Base-by-base conservation (phyloP, 2,797 vertebrate species). In the Chrysocyon brachyurus region DNA sequence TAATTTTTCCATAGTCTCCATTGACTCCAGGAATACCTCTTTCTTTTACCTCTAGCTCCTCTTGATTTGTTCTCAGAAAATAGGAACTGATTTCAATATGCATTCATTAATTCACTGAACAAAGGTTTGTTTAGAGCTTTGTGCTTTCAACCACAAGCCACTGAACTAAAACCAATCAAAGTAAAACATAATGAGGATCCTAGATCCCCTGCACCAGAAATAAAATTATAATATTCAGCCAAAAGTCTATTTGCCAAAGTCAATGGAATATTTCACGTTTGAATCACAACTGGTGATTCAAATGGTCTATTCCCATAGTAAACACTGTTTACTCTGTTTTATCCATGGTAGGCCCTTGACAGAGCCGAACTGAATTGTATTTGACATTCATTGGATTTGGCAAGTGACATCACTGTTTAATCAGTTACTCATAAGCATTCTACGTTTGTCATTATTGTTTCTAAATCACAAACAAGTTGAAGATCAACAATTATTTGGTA, bases 391-490 rank as follows among this genome's bases (percentile, higher is more conserved):
- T 2, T 93, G 78, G 46, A 77, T 90, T 92, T 91, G 64, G 91
- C 59, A 91, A 61, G 14, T 87, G 64, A 15, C 12, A 33, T 87
- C 75, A 28, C 17, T 87, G 91, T 70, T 87, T 97, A 96, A 94
- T 97, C 63, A 91, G 63, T 85, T 84, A 91, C 66, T 93, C 77
- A 72, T 28, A 56, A 91, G 15, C 31, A 77, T 90, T 95, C 36
- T 90, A 70, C 72, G 92, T 88, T 85, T 98, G 87, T 86, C 83
- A 93, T 79, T 82, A 90, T 81, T 87, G 49, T 93, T 73, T 79
- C 40, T 77, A 90, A 95, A 94, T 97, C 86, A 57, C 3, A 94
- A 92, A 91, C 63, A 96, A 95, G 90, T 56, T 87, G 95, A 90
- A 88, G 64, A 85, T 91, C 57, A 88, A 89, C 26, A 94, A 94